Conservation (phyloP, 2,113 vertebrate genomes). For the Notarius quadriscutis region DNA sequence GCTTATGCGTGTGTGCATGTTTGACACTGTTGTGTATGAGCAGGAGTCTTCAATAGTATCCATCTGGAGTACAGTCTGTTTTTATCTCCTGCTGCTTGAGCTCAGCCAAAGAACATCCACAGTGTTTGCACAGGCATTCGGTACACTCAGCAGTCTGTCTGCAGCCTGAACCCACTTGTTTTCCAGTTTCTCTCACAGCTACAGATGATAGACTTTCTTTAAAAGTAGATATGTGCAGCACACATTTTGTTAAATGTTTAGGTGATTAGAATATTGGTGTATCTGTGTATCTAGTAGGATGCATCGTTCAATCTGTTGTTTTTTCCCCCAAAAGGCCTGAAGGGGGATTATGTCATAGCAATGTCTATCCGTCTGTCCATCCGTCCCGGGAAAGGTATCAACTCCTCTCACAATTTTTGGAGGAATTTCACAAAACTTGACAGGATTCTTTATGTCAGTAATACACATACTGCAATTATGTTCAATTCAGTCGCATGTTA, state of each 20-base stretch:
- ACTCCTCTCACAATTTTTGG: too few species aligned
- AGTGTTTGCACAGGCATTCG: slow-evolving; percentile 4
- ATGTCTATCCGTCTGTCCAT: too few species aligned
- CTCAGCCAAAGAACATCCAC: slow-evolving; percentile 11
- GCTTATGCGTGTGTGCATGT: slow-evolving; percentile 26
- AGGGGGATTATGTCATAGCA: too few species aligned
- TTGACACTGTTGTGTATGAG: slow-evolving; percentile 39
- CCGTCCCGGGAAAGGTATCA: too few species aligned
- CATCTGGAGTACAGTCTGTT: slow-evolving; percentile 30
- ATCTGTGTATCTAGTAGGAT: not conserved
- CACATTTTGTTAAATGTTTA: not conserved
- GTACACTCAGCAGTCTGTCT: slow-evolving; percentile 24
- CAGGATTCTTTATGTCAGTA: too few species aligned
- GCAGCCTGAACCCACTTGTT: not conserved
- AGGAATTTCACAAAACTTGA: too few species aligned
- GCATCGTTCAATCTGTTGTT: not conserved
- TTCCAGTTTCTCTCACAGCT: not conserved
- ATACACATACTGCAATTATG: too few species aligned
- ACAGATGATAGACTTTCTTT: not conserved
- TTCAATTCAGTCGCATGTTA: too few species aligned
- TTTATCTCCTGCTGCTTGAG: slow-evolving; percentile 13
- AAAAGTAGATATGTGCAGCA: not conserved
- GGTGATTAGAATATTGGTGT: not conserved
- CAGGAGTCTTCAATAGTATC: not conserved
- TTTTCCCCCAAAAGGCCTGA: too few species aligned